Evolutionary conservation across 2,113 vertebrate genomes (phyloP), one percentile per base, ranked within the genome.

Genomic region (Apeltes quadracus): DNA sequence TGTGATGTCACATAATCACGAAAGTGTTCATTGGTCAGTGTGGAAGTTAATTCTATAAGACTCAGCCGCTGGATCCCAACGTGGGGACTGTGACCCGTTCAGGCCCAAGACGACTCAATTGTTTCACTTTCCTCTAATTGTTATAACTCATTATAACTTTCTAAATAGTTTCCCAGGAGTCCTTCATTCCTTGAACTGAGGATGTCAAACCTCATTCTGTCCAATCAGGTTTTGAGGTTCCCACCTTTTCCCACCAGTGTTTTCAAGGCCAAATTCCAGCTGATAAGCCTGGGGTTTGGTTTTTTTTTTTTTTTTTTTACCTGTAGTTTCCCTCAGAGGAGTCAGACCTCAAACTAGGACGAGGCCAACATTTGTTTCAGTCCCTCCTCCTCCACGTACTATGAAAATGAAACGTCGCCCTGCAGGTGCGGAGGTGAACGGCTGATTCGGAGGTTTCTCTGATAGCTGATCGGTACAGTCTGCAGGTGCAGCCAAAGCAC

Each of bases 321-420:
- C 20, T 48, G 44, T n/a, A 11, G 12, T 46, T 0, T 25, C 15
- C 57, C 55, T 61, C 25, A 38, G 41, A 43, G 29, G 16, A 62
- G 34, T 25, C 16, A 32, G 4, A 9, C 7, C 20, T 34, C 51
- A 16, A 48, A 56, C 39, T 46, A 32, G 50, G 54, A 43, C 16
- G 23, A 54, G 46, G 32, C 22, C 57, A 75, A 57, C 79, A 73
- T 57, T 69, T 75, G 70, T 73, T 74, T 75, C 55, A n/a, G n/a
- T n/a, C 54, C 54, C 39, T 34, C 61, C 27, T 46, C 41, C 10
- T 15, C 61, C 36, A 53, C 65, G 68, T 61, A 23, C 39, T 61
- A 10, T 43, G 38, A 13, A 62, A 77, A 51, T 59, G 16, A 51
- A 71, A 1, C 4, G 16, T 7, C 39, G 14, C 29, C 7, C 32